Evolutionary conservation across 2,113 vertebrate species (phyloP).

Genomic region (Pollachius pollachius): DNA sequence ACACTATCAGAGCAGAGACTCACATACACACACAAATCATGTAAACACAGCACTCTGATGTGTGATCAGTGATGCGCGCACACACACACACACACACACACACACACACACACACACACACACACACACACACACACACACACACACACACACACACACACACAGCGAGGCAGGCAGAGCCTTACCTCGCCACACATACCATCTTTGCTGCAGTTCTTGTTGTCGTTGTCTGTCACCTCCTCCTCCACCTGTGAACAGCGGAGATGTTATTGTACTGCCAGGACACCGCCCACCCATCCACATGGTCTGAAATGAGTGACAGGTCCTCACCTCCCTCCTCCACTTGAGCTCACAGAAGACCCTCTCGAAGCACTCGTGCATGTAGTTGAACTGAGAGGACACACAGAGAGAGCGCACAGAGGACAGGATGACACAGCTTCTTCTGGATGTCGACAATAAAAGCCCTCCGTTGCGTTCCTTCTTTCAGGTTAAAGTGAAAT

Average conservation of each 20-base stretch:
- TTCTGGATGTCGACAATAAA: neutral
- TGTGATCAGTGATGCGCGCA: neutral
- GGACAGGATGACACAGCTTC: conserved; percentile 1
- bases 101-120: conserved; percentile 1
- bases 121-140: conserved; percentile 6
- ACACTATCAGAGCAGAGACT: conserved; percentile 28
- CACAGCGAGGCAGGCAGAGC: conserved; percentile 67
- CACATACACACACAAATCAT: conserved; percentile 2
- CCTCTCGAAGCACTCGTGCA: conserved; percentile 97
- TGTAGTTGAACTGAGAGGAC: conserved; percentile 91
- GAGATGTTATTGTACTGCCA: neutral
- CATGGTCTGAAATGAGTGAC: neutral
- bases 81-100: neutral
- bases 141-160: conserved; percentile 9
- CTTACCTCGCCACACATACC: conserved; percentile 86
- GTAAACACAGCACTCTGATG: neutral
- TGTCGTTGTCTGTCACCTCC: conserved; percentile 81
- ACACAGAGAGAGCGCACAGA: conserved; percentile 15
- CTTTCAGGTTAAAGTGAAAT: neutral
- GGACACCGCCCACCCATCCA: neutral
- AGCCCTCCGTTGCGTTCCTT: neutral
- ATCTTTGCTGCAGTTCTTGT: conserved; percentile 84
- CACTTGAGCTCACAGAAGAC: conserved; percentile 98
- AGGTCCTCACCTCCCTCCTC: conserved; percentile 87
- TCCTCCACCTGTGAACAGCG: conserved; percentile 76